Base-by-base conservation (phyloP, 2,888 invertebrate species). In the Palloptera scutellata region DNA sequence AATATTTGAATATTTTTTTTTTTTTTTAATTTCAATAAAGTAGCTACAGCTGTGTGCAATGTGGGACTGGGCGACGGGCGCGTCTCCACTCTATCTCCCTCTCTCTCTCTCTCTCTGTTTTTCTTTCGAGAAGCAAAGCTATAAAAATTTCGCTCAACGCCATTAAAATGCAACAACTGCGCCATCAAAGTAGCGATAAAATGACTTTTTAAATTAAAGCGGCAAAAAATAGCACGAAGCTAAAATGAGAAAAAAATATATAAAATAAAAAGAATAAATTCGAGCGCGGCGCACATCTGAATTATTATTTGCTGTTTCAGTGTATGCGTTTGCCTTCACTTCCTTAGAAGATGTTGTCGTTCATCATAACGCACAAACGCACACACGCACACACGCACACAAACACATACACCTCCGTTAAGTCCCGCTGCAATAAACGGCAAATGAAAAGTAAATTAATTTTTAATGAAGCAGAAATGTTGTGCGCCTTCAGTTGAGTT, bases 361-460 rank as follows among this genome's bases (percentile, higher is more conserved):
- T 30, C 30, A 30, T 30, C 30, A 2, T 30, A 15, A 30, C 30
- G 30, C 30, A 30, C 30, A 30, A 30, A 30, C 30, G 30, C 2
- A 30, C 30, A 30, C 30, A 4, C 30, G 6, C 30, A 30, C 30
- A 4, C 30, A 30, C 30, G 6, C 30, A 30, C 30, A 30, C 30
- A 30, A 2, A 30, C 30, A 30, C 6, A 30, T 30, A 30, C 30
- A 30, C 30, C 30, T 30, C 30, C 30, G 30, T 30, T 6, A 4
- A 30, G 6, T 6, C n/a, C 11, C 42, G 60, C 60, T 48, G 60
- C 17, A 40, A 41, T 41, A 76, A 77, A 77, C 77, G 77, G 75
- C 74, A 78, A 78, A 78, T 78, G 75, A 78, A 78, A 79, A 78
- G 78, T 75, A 76, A 78, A 78, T 78, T 77, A 77, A 78, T 78